A percentile compares a stretch with the other conserved stretches of the same genome.
Conservation (phyloP, 2,888 invertebrate genomes). For the Psococerastis gibbosa region DNA sequence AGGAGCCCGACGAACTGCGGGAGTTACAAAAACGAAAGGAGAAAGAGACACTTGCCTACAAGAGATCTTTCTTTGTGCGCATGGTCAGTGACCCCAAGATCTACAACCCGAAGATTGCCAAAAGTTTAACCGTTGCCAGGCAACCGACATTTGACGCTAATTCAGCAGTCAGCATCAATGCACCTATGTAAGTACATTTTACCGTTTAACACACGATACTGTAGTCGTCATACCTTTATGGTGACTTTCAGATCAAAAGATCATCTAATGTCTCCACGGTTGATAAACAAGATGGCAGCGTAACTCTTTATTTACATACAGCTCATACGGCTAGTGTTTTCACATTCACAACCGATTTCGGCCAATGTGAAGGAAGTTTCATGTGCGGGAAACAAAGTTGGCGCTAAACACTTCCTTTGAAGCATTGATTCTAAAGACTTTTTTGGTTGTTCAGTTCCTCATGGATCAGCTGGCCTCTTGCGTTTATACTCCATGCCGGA, state of each 20-base stretch:
- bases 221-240: no score
- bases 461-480: constrained; percentile 87
- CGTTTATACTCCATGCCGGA: constrained; percentile 60
- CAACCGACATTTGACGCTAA: constrained; percentile 32
- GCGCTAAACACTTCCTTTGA: no score
- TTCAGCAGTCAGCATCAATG: constrained; percentile 24
- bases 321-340: no score
- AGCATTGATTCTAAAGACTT: no score
- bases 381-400: no score
- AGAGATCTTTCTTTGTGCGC: constrained; percentile 88
- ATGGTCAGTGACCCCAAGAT: constrained; percentile 97
- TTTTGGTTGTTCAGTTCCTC: constrained; percentile 48
- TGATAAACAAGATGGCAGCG: no score
- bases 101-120: constrained; percentile 79
- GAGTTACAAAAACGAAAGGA: constrained; percentile 54
- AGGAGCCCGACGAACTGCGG: constrained; percentile 49
- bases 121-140: constrained; percentile 42
- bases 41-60: constrained; percentile 67
- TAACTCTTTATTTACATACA: no score
- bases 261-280: no score
- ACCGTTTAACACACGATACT: not conserved
- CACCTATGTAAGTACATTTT: constrained; percentile 25
- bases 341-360: no score
- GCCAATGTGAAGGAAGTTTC: no score
- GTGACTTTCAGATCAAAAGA: no score